Percentiles rank a stretch among this genome's conserved stretches.
These are phyloP conservation scores for Bombus vancouverensis DNA, from an alignment of 1,140 invertebrate species.

Conservation along the genomic window DNA sequence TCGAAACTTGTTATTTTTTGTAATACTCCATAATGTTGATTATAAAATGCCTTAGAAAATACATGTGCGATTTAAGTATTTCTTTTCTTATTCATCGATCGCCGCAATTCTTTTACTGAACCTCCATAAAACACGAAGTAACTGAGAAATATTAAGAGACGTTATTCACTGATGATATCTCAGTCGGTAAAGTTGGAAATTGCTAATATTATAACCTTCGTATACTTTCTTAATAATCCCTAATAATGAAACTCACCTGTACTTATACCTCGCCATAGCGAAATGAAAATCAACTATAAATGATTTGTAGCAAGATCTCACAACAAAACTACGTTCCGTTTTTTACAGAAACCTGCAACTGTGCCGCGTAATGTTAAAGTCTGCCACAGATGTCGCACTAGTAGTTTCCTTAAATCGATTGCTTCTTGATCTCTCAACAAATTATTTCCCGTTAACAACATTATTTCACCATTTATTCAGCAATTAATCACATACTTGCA, in stretches of 20 bases:
- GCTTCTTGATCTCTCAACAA: too few relatives aligned
- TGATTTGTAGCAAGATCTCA: not conserved
- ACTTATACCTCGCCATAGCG: too few relatives aligned
- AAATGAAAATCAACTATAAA: not conserved
- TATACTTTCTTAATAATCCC: not conserved
- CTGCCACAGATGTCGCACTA: not conserved
- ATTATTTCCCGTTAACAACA: too few relatives aligned
- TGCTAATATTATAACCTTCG: too few relatives aligned
- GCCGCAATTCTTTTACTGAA: not conserved
- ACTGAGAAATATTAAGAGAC: not conserved
- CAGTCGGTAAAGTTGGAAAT: not conserved
- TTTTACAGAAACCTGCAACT: not conserved
- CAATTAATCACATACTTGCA: too few relatives aligned
- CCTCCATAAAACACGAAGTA: too few relatives aligned
- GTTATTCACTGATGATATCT: constrained; percentile 16
- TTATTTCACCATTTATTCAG: not conserved
- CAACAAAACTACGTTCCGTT: too few relatives aligned
- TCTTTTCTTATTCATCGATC: not conserved
- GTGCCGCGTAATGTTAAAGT: not conserved
- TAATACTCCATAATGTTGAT: not conserved
- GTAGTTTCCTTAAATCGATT: not conserved
- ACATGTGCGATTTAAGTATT: not conserved
- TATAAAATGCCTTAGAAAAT: not conserved
- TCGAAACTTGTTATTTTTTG: not conserved
- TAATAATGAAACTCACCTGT: not conserved